Evolutionary conservation across 2,113 vertebrate species (phyloP).

Genomic region (Pimephales promelas): DNA sequence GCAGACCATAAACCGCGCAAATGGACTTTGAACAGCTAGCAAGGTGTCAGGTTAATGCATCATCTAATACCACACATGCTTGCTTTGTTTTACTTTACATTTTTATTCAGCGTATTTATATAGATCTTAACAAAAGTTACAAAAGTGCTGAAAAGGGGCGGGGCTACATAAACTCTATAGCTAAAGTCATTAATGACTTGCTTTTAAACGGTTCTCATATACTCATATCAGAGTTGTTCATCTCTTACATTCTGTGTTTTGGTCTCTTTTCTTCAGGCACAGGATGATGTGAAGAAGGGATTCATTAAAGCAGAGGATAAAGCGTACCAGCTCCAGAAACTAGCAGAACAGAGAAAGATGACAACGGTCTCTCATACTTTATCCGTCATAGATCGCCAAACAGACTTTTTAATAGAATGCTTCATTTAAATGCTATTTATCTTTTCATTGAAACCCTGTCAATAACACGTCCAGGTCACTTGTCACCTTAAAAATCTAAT

Average conservation of each 20-base stretch:
- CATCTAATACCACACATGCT: neutral
- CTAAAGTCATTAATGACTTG: neutral
- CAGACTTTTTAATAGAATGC: neutral
- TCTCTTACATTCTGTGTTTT: neutral
- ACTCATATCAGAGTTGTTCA: neutral
- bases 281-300: slow-evolving; percentile 96
- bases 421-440: neutral
- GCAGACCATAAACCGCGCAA: neutral
- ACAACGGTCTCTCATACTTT: slow-evolving; percentile 79
- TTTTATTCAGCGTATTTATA: neutral
- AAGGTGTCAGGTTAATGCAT: neutral
- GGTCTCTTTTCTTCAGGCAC: slow-evolving; percentile 74
- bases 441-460: neutral
- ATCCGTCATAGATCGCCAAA: neutral
- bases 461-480: neutral
- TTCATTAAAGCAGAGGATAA: slow-evolving; percentile 97
- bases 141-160: too few species aligned
- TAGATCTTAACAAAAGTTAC: too few species aligned
- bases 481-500: neutral
- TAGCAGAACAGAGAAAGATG: slow-evolving; percentile 96
- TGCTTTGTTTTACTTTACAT: neutral
- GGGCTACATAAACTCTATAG: neutral
- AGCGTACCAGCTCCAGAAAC: slow-evolving; percentile 95
- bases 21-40: slow-evolving; percentile 9
- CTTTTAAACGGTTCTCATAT: neutral